Evolutionary conservation across 2,113 vertebrate species (phyloP).

Genomic region (Clinocottus analis): DNA sequence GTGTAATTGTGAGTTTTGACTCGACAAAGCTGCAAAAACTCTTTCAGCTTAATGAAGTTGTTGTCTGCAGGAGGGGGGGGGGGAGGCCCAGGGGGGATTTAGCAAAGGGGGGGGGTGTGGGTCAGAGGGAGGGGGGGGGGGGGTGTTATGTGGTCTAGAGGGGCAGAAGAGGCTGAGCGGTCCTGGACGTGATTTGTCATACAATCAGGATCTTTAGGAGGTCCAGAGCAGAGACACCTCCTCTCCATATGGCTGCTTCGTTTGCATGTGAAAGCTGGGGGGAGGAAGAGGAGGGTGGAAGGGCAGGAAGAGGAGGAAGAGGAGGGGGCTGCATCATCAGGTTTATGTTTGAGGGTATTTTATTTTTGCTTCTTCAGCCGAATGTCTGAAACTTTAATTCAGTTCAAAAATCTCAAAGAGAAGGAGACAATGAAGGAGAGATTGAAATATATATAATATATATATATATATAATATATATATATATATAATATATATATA

Average conservation of each 20-base stretch:
- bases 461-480: too few relatives aligned
- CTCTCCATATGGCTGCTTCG: conserved; percentile 86
- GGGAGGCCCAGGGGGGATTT: conserved; percentile 28
- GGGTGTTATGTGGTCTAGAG: background rate
- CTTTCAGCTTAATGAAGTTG: conserved; percentile 86
- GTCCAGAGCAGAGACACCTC: conserved; percentile 80
- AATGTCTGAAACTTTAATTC: too few relatives aligned
- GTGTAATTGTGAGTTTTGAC: too few relatives aligned
- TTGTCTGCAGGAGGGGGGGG: conserved; percentile 63
- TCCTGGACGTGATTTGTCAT: conserved; percentile 86
- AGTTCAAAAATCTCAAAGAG: too few relatives aligned
- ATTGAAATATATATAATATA: too few relatives aligned
- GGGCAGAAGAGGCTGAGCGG: conserved; percentile 39
- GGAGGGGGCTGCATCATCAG: too few relatives aligned
- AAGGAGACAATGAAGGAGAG: too few relatives aligned
- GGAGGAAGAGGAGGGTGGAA: too few relatives aligned
- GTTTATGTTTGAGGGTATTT: too few relatives aligned
- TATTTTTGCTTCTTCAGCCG: too few relatives aligned
- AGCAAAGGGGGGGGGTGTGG: background rate
- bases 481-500: too few relatives aligned
- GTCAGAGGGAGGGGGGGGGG: background rate
- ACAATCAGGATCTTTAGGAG: conserved; percentile 88
- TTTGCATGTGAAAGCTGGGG: conserved; percentile 85
- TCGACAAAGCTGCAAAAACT: conserved; percentile 62
- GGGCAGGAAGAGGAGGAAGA: too few relatives aligned